Conservation (phyloP, 2,888 invertebrate genomes). For the Ryuthela nishihirai region DNA sequence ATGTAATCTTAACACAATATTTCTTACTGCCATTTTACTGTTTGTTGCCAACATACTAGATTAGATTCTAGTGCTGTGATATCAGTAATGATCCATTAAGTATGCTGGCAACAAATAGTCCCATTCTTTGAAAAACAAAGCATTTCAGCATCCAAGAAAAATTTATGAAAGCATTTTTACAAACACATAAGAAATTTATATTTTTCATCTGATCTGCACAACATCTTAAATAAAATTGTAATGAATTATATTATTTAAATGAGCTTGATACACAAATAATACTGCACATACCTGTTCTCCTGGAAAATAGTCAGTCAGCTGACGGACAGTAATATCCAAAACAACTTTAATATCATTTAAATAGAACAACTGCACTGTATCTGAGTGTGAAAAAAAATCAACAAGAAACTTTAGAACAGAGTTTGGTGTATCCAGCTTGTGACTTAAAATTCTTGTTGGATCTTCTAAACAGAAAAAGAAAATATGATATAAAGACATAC, state of each 20-base stretch:
- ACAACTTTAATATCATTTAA: constrained; percentile 92
- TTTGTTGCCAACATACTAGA: no score
- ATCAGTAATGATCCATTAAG: no score
- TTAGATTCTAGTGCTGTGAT: no score
- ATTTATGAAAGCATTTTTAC: no score
- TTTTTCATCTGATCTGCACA: no score
- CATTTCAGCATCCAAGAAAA: no score
- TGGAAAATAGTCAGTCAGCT: constrained; percentile 81
- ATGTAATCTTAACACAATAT: no score
- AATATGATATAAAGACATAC: not conserved
- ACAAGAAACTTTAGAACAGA: constrained; percentile 82
- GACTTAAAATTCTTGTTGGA: constrained; percentile 53
- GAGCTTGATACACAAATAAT: not conserved
- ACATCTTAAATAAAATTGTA: no score
- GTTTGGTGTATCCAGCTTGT: constrained; percentile 56
- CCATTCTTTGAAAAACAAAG: no score
- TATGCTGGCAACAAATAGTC: no score
- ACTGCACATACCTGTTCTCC: constrained; percentile 61
- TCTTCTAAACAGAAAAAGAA: constrained; percentile 62
- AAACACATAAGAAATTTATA: no score
- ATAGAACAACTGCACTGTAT: constrained; percentile 83
- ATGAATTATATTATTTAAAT: not conserved
- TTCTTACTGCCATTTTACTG: no score
- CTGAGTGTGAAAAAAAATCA: constrained; percentile 74
- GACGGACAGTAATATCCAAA: constrained; percentile 86